Evolutionary conservation across 2,888 invertebrate species (phyloP).

Genomic region (Sicus ferrugineus): DNA sequence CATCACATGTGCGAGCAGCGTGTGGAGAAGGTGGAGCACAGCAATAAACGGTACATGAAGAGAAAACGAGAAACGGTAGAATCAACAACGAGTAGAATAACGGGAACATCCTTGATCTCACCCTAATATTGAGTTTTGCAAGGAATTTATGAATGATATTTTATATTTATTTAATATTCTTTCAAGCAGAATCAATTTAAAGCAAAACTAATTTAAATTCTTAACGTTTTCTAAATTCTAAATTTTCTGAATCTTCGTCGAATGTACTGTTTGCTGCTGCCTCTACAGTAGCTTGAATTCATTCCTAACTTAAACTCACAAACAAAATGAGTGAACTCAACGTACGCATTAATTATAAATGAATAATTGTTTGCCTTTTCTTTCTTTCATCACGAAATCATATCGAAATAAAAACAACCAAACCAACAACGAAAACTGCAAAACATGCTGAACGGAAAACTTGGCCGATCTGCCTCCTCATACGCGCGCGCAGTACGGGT

Average conservation of each 20-base stretch:
- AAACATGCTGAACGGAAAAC: slow-evolving; percentile 17
- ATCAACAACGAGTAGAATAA: too few relatives aligned
- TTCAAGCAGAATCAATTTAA: too few relatives aligned
- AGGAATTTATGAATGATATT: too few relatives aligned
- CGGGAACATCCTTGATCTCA: too few relatives aligned
- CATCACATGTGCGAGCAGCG: too few relatives aligned
- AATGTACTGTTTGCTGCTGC: background rate
- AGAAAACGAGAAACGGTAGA: too few relatives aligned
- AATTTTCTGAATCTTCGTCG: background rate
- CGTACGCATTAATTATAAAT: background rate
- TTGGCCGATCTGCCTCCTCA: background rate
- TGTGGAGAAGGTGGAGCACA: too few relatives aligned
- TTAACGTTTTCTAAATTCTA: background rate
- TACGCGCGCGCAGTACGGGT: slow-evolving; percentile 49
- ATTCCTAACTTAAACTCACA: background rate
- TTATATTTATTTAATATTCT: too few relatives aligned
- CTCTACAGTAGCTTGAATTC: background rate
- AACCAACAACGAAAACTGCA: background rate
- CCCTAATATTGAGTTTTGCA: too few relatives aligned
- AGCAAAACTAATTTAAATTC: background rate
- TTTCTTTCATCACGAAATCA: slow-evolving; percentile 19
- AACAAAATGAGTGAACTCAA: background rate
- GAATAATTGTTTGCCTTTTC: slow-evolving; percentile 18
- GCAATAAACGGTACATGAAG: too few relatives aligned
- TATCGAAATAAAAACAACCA: background rate